phyloP scores from a whole-genome alignment of 1,140 invertebrate genomes.

The Ceratina calcarata region DNA sequence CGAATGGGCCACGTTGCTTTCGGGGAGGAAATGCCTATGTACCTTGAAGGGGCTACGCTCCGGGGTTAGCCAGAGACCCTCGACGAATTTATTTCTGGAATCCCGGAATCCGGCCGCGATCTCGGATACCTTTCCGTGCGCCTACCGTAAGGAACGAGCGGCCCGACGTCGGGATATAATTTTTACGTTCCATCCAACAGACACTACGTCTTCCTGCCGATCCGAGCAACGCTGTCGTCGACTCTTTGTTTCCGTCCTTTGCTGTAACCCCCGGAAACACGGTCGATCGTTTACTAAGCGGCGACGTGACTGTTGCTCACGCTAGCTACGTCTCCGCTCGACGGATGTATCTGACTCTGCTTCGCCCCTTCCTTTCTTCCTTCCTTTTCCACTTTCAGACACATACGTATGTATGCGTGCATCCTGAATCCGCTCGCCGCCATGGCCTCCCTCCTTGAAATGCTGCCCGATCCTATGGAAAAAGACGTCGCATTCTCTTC shows the following conservation, averaged over 20 bases:
- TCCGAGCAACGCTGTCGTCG: neutral
- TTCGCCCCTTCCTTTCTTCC: neutral
- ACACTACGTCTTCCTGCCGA: conserved; percentile 22
- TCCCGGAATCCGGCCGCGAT: conserved; percentile 16
- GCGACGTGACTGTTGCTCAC: neutral
- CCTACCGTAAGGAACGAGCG: neutral
- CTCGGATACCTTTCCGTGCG: neutral
- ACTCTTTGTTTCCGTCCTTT: conserved; percentile 9
- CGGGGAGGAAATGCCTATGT: conserved; percentile 25
- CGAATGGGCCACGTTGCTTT: neutral
- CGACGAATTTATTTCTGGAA: conserved; percentile 26
- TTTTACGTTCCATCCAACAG: conserved; percentile 8
- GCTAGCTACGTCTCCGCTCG: neutral
- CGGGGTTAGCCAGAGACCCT: neutral
- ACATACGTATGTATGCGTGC: too few species aligned
- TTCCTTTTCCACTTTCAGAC: neutral
- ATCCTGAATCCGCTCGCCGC: conserved; percentile 1
- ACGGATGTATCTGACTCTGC: conserved; percentile 5
- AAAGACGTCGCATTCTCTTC: conserved; percentile 27
- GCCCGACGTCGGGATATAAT: conserved; percentile 26
- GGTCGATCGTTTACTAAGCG: conserved; percentile 18
- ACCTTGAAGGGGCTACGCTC: neutral
- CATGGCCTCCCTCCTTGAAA: conserved; percentile 14
- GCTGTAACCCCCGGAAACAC: conserved; percentile 24
- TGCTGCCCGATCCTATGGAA: conserved; percentile 7